These are phyloP conservation scores for Pygmarrhopalites habei DNA, from an alignment of 1,140 invertebrate genomes.

Conservation along the genomic window DNA sequence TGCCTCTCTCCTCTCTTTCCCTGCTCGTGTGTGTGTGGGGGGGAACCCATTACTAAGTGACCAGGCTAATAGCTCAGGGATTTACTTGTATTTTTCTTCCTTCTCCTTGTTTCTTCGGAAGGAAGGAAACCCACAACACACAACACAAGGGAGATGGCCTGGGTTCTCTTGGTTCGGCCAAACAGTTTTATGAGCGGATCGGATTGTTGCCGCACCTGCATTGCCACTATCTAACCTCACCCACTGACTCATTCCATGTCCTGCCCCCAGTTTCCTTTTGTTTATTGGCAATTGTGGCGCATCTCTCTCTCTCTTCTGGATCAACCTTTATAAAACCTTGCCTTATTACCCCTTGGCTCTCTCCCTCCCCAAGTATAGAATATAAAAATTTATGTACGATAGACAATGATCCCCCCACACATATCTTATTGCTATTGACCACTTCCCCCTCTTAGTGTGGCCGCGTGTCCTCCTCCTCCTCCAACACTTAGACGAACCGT, in stretches of 20 bases:
- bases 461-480: neutral
- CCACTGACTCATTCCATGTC: conserved; percentile 15
- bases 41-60: conserved; percentile 38
- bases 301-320: conserved; percentile 6
- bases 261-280: conserved; percentile 14
- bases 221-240: conserved; percentile 16
- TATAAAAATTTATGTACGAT: too few species aligned
- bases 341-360: neutral
- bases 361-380: neutral
- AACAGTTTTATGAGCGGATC: conserved; percentile 34
- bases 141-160: too few species aligned
- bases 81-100: conserved; percentile 31
- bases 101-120: too few species aligned
- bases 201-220: conserved; percentile 29
- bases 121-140: too few species aligned
- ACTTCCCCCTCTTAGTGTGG: neutral
- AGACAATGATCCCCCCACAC: neutral
- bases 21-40: too few species aligned
- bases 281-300: conserved; percentile 33
- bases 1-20: neutral
- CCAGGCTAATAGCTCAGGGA: conserved; percentile 39
- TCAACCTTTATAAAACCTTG: too few species aligned
- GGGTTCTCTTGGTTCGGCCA: neutral
- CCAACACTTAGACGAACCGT: neutral
- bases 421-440: neutral